A percentile compares a stretch with the other conserved stretches of the same genome.
Evolutionary conservation across 2,113 vertebrate species (phyloP).

Genomic region (human): DNA sequence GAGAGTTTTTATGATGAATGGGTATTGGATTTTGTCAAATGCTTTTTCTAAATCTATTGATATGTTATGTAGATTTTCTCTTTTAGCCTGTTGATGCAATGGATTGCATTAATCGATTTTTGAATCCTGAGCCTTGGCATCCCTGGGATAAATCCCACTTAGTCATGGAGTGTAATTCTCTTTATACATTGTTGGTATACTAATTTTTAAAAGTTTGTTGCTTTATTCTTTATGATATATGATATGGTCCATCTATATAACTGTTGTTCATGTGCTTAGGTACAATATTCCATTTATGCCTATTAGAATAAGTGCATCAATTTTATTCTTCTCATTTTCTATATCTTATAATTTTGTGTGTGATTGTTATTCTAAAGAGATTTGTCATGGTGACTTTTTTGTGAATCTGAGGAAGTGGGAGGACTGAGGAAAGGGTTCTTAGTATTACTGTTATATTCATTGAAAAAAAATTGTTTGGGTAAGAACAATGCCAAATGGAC

Average conservation of each 20-base stretch:
- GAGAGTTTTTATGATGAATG: not conserved
- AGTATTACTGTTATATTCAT: not conserved
- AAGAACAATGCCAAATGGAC: not conserved
- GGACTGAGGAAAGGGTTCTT: not conserved
- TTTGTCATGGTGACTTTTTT: conserved; percentile 63
- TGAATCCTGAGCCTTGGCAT: not conserved
- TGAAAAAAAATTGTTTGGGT: not conserved
- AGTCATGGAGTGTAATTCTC: not conserved
- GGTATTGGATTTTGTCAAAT: not conserved
- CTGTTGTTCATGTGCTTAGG: not conserved
- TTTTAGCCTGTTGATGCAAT: not conserved
- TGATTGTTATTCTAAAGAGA: not conserved
- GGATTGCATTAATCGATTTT: not conserved
- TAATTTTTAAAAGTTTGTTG: not conserved
- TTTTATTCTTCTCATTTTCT: not conserved
- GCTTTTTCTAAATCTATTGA: not conserved
- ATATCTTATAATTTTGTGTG: not conserved
- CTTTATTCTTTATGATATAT: not conserved
- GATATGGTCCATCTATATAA: not conserved
- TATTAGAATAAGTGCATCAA: not conserved
- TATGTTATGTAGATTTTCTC: not conserved
- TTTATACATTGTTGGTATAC: not conserved
- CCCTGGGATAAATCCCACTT: not conserved
- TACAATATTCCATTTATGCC: not conserved
- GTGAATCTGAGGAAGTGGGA: conserved; percentile 30